Base-by-base conservation (phyloP, 2,888 invertebrate genomes). In the Drosophila crucigera region DNA sequence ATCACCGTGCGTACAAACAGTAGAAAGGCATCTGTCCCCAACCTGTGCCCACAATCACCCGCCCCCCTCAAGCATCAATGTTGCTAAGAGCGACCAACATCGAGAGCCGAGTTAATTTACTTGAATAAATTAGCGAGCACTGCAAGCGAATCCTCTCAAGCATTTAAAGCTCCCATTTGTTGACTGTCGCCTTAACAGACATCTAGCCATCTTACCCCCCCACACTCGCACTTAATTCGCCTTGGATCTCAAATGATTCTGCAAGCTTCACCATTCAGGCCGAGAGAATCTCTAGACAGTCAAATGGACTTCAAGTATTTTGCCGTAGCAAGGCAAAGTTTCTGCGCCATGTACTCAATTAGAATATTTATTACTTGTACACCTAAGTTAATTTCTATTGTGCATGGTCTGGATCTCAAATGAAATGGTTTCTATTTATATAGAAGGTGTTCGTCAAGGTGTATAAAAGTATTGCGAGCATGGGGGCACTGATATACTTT, bases 121-220 rank as follows among this genome's bases (percentile, higher is more conserved):
- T 83, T 88, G 85, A 86, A 86, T 86, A 86, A 86, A 88, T 86
- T 86, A 85, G 73, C 80, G 77, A 66, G 71, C 67, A 70, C 73
- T 87, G 88, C 81, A 84, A 47, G 84, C 77, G 71, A 82, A 68
- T 73, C 59, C 68, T 63, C 61, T 41, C 53, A 72, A 69, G 55
- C 73, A 76, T 71, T 81, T 81, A 73, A 81, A 81, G 63, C 75
- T 75, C 52, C 52, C 56, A 55, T 41, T 59, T 53, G 78, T 74
- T 62, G 67, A 31, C 68, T 67, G 74, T 65, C 66, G 74, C 52
- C 73, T 64, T 22, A 62, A 37, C 47, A 54, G 39, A 25, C 54
- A 54, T 22, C 49, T 43, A 31, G n/a, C 64, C 41, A 43, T 9
- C 22, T 39, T 50, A 33, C n/a, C 25, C 22, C 33, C 52, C 53